Percentiles rank a stretch among this genome's conserved stretches.
phyloP scores from a whole-genome alignment of 2,888 invertebrate species.

The Andrena flavipes region DNA sequence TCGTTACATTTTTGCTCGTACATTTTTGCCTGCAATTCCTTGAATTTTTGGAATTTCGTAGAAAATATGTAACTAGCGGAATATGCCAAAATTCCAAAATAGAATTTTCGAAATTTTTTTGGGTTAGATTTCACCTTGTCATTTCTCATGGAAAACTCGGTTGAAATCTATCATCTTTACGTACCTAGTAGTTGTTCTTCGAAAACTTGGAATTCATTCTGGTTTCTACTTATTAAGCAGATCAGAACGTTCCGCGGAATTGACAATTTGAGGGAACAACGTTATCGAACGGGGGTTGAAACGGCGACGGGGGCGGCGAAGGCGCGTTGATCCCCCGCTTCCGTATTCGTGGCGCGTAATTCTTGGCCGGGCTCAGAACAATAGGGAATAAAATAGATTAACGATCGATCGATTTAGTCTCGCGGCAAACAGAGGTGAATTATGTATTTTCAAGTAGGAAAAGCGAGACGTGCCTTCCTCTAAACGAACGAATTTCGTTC shows the following conservation, averaged over 20 bases:
- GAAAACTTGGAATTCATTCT: neutral
- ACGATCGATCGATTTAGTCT: conserved; percentile 55
- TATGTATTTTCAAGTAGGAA: conserved; percentile 58
- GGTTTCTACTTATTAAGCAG: neutral
- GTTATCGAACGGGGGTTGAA: neutral
- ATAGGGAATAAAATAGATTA: conserved; percentile 49
- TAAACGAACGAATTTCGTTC: conserved; percentile 56
- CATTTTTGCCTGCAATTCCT: too few relatives aligned
- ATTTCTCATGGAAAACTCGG: too few relatives aligned
- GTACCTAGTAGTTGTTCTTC: neutral
- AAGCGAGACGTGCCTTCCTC: conserved; percentile 47
- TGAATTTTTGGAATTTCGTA: too few relatives aligned
- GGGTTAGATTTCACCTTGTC: too few relatives aligned
- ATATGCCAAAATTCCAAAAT: too few relatives aligned
- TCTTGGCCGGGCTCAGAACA: conserved; percentile 16
- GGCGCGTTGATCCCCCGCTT: conserved; percentile 27
- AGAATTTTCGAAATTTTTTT: too few relatives aligned
- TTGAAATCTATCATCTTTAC: too few relatives aligned
- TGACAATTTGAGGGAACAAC: neutral
- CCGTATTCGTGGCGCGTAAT: conserved; percentile 27
- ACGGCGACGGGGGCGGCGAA: neutral
- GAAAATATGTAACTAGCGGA: too few relatives aligned
- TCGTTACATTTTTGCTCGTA: too few relatives aligned
- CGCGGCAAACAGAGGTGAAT: conserved; percentile 50
- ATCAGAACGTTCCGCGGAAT: conserved; percentile 4